phyloP scores from a whole-genome alignment of 1,140 invertebrate genomes.

The Elymnias hypermnestra region DNA sequence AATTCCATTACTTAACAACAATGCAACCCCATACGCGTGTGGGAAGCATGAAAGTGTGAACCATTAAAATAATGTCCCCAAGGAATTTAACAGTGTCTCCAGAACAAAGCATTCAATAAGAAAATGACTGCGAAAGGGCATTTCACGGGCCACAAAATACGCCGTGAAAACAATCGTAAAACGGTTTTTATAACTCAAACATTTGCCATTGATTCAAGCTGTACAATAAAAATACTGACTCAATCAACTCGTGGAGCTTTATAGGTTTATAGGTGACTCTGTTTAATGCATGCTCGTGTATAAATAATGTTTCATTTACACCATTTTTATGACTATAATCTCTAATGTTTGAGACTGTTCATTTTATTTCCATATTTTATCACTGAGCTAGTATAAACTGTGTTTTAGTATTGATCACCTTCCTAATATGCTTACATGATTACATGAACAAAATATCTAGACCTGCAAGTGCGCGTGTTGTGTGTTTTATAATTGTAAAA shows the following conservation, averaged over 20 bases:
- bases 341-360: no score
- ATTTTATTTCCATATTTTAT: no score
- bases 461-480: no score
- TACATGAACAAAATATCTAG: no score
- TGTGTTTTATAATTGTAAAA: no score
- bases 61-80: conserved; percentile 41
- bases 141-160: conserved; percentile 71
- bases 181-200: conserved; percentile 66
- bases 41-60: conserved; percentile 10
- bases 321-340: no score
- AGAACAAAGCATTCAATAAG: conserved; percentile 44
- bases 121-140: conserved; percentile 55
- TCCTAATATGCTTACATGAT: no score
- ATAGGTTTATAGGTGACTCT: conserved; percentile 59
- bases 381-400: no score
- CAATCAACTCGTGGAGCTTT: conserved; percentile 69
- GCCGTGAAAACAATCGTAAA: conserved; percentile 72
- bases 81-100: conserved; percentile 47
- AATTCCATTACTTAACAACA: conserved; percentile 8
- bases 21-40: conserved; percentile 4
- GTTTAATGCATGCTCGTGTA: conserved; percentile 58
- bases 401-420: no score
- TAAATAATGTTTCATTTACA: conserved; percentile 64
- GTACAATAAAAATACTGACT: conserved; percentile 74
- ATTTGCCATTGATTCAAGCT: conserved; percentile 70